A percentile compares a stretch with the other conserved stretches of the same genome.
Conservation (phyloP, 2,888 invertebrate genomes). For the Polyommatus iphigenia region DNA sequence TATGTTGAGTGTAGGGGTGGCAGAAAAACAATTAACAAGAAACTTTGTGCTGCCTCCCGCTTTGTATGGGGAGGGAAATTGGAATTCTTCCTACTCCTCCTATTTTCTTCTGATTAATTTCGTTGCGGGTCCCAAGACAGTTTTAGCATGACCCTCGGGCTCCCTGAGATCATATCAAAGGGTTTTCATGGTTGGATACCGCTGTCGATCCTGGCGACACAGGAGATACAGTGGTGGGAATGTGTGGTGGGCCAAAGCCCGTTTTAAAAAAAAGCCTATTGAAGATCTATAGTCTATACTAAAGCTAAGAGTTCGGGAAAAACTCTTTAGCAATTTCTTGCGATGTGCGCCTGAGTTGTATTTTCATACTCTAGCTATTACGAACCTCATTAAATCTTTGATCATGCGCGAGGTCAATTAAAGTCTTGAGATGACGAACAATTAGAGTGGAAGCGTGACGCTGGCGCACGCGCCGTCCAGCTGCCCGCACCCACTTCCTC, state of each 20-base stretch:
- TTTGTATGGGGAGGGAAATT: too few relatives aligned
- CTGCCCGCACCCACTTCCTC: conserved; percentile 67
- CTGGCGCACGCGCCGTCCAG: conserved; percentile 60
- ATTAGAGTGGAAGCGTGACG: conserved; percentile 50
- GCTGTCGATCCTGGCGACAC: too few relatives aligned
- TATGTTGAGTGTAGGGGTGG: background rate
- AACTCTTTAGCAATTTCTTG: background rate
- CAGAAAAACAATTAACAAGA: background rate
- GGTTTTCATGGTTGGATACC: too few relatives aligned
- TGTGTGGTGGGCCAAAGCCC: too few relatives aligned
- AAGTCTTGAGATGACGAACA: conserved; percentile 48
- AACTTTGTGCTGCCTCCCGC: too few relatives aligned
- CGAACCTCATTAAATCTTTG: conserved; percentile 32
- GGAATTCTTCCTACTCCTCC: too few relatives aligned
- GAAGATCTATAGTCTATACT: background rate
- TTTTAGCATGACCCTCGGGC: too few relatives aligned
- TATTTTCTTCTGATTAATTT: too few relatives aligned
- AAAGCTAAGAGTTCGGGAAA: background rate
- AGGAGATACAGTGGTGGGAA: too few relatives aligned
- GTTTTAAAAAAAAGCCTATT: background rate
- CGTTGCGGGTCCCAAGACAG: too few relatives aligned
- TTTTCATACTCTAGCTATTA: background rate
- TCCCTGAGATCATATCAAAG: too few relatives aligned
- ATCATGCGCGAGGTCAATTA: conserved; percentile 36
- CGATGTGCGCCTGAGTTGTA: background rate